Percentiles rank a stretch among this genome's conserved stretches.
These are phyloP conservation scores for Pseudomyrmex sp. DNA, from an alignment of 1,140 invertebrate species.

Conservation along the genomic window DNA sequence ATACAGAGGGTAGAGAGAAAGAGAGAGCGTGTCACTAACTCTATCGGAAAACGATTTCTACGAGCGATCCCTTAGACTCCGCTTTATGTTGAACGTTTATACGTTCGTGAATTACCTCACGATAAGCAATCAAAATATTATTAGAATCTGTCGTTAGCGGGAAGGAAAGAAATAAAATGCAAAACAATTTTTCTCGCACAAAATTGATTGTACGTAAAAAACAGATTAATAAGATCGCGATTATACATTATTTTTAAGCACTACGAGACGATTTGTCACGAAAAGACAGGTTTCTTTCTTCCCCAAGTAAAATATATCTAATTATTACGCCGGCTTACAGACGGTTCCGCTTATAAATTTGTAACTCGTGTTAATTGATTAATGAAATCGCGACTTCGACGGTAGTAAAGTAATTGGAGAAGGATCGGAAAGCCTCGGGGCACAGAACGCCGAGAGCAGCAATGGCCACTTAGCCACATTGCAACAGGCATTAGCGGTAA, in stretches of 20 bases:
- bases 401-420: conserved; percentile 79
- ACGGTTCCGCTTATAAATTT: conserved; percentile 23
- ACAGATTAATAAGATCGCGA: not conserved
- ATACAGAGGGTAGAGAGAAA: not conserved
- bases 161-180: not conserved
- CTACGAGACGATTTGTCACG: not conserved
- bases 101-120: conserved; percentile 7
- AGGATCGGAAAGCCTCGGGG: conserved; percentile 77
- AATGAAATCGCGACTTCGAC: conserved; percentile 70
- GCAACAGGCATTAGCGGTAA: conserved; percentile 82
- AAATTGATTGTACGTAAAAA: not conserved
- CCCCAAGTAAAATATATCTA: not conserved
- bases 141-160: not conserved
- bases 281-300: conserved; percentile 8
- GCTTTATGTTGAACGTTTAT: not conserved
- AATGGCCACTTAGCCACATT: conserved; percentile 83
- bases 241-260: not conserved
- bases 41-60: conserved; percentile 55
- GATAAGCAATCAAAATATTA: conserved; percentile 22
- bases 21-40: not conserved
- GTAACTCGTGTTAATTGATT: conserved; percentile 71
- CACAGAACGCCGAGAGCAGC: conserved; percentile 76
- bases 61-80: conserved; percentile 9
- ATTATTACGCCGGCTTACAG: conserved; percentile 8
- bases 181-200: not conserved